Conservation (phyloP, 1,140 invertebrate species). For the Colletes latitarsis region DNA sequence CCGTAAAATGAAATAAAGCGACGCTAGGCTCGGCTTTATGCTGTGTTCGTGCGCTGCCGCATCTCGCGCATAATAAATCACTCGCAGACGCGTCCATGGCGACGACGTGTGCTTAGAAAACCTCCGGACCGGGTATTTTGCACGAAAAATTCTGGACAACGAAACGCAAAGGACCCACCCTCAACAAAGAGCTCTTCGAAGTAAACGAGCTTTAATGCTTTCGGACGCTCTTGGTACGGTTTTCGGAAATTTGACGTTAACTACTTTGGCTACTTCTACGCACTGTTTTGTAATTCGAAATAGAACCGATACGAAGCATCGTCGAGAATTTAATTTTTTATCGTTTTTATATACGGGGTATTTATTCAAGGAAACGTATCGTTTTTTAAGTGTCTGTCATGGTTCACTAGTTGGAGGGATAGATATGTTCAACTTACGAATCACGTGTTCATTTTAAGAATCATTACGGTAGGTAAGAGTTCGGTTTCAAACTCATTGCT, state of each 20-base stretch:
- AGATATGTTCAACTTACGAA: no score
- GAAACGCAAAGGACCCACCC: neutral
- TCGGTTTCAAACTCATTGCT: no score
- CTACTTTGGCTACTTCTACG: neutral
- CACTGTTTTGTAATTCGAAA: no score
- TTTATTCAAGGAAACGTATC: no score
- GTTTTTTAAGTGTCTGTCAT: no score
- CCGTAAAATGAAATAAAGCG: slow-evolving; percentile 46
- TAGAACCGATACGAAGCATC: no score
- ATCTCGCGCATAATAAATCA: slow-evolving; percentile 47
- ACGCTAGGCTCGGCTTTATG: slow-evolving; percentile 36
- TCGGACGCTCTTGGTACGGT: neutral
- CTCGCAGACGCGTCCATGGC: neutral
- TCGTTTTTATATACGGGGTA: no score
- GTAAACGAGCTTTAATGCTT: slow-evolving; percentile 11
- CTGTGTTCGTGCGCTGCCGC: slow-evolving; percentile 7
- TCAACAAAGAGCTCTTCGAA: slow-evolving; percentile 6
- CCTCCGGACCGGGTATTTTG: neutral
- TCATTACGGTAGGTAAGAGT: no score
- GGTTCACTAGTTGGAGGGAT: no score
- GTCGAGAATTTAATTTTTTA: no score
- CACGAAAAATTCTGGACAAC: slow-evolving; percentile 13
- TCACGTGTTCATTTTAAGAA: no score
- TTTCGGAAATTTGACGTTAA: neutral
- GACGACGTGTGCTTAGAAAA: neutral